Evolutionary conservation across 2,888 invertebrate genomes (phyloP).

Genomic region (Oasisia sp.): DNA sequence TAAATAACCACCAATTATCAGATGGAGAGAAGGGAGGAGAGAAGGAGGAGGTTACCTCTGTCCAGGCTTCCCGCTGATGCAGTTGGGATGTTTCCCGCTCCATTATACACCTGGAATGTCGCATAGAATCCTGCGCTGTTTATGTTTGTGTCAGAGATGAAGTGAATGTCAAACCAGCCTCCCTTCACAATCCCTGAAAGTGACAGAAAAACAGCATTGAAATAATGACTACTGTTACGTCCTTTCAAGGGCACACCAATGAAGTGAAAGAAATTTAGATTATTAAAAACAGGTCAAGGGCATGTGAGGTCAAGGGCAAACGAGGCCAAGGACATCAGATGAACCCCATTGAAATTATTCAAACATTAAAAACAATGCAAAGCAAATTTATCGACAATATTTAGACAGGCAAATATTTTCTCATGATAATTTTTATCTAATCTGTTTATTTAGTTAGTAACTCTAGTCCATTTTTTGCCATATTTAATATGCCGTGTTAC

Average conservation of each 20-base stretch:
- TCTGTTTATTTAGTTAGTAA: too few relatives aligned
- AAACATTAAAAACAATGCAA: background rate
- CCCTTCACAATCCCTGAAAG: constrained; percentile 38
- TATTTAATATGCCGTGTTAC: too few relatives aligned
- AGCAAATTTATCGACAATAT: background rate
- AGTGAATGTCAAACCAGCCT: constrained; percentile 37
- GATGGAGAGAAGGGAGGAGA: background rate
- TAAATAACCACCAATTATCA: background rate
- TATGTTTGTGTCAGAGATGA: constrained; percentile 41
- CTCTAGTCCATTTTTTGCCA: too few relatives aligned
- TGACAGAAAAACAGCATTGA: background rate
- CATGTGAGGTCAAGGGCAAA: background rate
- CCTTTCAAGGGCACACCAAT: background rate
- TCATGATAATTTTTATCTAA: background rate
- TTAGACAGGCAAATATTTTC: background rate
- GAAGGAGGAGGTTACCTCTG: background rate
- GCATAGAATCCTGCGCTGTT: constrained; percentile 41
- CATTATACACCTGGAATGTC: constrained; percentile 34
- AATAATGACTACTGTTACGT: background rate
- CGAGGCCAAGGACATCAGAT: background rate
- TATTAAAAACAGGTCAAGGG: background rate
- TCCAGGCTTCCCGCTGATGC: background rate
- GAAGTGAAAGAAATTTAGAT: background rate
- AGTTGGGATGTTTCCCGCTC: background rate
- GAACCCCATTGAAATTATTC: background rate